phyloP scores from a whole-genome alignment of 2,113 vertebrate species.

The Dermatemys mawii region DNA sequence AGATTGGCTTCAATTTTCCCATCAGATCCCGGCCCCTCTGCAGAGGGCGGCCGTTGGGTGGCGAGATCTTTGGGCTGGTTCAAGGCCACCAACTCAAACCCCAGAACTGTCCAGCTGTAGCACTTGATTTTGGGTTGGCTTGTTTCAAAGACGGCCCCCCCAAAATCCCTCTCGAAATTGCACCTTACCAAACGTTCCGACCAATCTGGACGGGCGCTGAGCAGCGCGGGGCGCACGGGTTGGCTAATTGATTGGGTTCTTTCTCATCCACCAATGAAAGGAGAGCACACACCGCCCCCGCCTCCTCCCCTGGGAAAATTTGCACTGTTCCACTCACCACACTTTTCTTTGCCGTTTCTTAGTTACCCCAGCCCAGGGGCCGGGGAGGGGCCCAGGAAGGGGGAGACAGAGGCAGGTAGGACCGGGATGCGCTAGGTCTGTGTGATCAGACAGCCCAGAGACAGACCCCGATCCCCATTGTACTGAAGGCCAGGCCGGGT shows the following conservation, averaged over 20 bases:
- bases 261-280: background rate
- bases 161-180: constrained; percentile 24
- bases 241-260: background rate
- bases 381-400: background rate
- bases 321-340: constrained; percentile 27
- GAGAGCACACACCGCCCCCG: background rate
- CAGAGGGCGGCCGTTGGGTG: background rate
- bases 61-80: background rate
- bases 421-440: background rate
- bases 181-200: constrained; percentile 16
- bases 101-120: background rate
- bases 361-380: background rate
- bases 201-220: background rate
- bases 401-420: background rate
- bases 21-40: background rate
- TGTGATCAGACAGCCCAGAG: background rate
- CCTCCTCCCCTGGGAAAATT: background rate
- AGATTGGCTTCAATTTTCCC: background rate
- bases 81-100: background rate
- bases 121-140: background rate
- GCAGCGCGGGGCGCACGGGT: background rate
- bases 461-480: background rate
- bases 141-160: background rate
- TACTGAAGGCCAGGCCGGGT: background rate
- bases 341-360: background rate